A percentile compares a stretch with the other conserved stretches of the same genome.
phyloP scores from a whole-genome alignment of 2,113 vertebrate species.

The Cettia cetti region DNA sequence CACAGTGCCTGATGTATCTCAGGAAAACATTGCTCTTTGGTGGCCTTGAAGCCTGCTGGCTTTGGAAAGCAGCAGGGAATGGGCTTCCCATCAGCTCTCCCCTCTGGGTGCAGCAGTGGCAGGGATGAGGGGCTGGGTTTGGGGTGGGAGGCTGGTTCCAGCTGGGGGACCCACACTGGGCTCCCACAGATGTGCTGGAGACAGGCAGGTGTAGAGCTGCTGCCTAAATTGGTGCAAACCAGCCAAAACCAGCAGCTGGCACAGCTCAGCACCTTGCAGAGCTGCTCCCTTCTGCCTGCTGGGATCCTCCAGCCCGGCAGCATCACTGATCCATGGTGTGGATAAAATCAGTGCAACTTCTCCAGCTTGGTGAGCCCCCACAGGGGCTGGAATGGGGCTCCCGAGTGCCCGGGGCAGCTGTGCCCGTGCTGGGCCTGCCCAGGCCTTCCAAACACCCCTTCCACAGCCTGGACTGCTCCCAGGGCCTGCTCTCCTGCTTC shows the following conservation, averaged over 20 bases:
- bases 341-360: neutral
- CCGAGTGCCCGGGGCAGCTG: neutral
- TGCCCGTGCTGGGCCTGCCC: neutral
- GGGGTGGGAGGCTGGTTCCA: neutral
- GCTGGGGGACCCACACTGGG: neutral
- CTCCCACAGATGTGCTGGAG: neutral
- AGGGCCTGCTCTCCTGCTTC: neutral
- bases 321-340: fast-evolving
- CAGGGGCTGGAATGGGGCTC: neutral
- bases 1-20: neutral
- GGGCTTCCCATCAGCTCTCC: neutral
- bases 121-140: neutral
- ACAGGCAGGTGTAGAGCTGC: neutral
- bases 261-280: neutral
- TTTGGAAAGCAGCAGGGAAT: neutral
- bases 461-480: neutral
- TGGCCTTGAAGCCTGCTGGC: neutral
- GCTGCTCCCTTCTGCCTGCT: neutral
- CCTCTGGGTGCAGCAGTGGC: neutral
- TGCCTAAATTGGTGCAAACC: neutral
- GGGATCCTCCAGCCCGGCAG: fast-evolving
- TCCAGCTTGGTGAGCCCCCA: fast-evolving
- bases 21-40: neutral
- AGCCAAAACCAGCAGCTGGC: neutral
- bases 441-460: neutral